Evolutionary conservation across 2,113 vertebrate species (phyloP).

Genomic region (Phalacrocorax brasilianus): DNA sequence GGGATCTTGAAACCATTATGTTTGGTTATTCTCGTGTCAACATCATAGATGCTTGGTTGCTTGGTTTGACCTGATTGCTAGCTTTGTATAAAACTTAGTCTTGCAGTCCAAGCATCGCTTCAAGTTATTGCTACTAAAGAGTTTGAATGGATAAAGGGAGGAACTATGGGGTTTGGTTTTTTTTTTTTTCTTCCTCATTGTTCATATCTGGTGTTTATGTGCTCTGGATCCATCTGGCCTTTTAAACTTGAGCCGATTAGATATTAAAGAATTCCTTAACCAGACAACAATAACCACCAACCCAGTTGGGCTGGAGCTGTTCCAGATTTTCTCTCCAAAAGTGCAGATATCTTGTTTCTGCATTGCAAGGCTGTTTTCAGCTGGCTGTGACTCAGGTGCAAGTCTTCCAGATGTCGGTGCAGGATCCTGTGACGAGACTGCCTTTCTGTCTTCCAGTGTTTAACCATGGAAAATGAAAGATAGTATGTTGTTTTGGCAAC

Average conservation of each 20-base stretch:
- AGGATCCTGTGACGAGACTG: background rate
- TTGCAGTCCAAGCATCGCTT: background rate
- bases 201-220: background rate
- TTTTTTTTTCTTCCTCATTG: background rate
- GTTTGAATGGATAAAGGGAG: background rate
- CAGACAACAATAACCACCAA: background rate
- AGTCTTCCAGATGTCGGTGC: background rate
- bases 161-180: background rate
- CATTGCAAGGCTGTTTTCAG: background rate
- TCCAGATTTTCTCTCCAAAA: background rate
- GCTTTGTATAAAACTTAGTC: background rate
- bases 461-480: background rate
- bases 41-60: background rate
- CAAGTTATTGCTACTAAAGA: background rate
- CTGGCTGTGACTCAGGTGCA: background rate
- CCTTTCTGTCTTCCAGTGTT: background rate
- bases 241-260: background rate
- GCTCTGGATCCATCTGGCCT: background rate
- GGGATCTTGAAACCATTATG: background rate
- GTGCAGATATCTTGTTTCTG: background rate
- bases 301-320: background rate
- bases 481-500: background rate
- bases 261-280: slow-evolving; percentile 1
- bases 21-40: background rate
- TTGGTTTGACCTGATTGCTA: background rate